These are phyloP conservation scores for Varanus salvator DNA, from an alignment of 2,113 vertebrate species.

Conservation along the genomic window DNA sequence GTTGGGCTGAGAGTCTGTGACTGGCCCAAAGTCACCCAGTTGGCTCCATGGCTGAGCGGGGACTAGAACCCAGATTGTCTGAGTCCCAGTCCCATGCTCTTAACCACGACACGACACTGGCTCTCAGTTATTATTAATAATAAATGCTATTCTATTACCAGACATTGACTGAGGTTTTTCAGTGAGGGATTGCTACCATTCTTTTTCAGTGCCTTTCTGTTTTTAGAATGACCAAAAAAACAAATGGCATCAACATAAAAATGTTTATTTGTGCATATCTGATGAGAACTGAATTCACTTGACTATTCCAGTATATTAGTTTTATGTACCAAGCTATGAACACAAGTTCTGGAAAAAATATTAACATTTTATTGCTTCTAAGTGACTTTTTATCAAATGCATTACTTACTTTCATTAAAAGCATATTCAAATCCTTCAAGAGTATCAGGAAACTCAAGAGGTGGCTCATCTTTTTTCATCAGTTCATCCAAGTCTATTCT, in stretches of 20 bases:
- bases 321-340: not conserved
- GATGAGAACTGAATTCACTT: not conserved
- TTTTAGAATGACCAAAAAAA: not conserved
- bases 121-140: no score
- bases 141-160: not conserved
- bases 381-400: slow-evolving; percentile 28
- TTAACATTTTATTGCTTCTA: slow-evolving; percentile 43
- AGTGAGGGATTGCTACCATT: not conserved
- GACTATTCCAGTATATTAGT: not conserved
- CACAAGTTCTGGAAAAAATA: not conserved
- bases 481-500: slow-evolving; percentile 97
- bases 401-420: slow-evolving; percentile 95
- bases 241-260: not conserved
- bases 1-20: no score
- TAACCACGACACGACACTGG: no score
- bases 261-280: not conserved
- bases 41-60: no score
- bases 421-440: slow-evolving; percentile 96
- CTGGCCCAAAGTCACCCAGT: no score
- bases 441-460: slow-evolving; percentile 94
- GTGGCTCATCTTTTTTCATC: slow-evolving; percentile 99
- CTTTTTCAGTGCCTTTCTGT: slow-evolving; percentile 17
- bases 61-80: no score
- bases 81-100: no score
- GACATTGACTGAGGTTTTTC: not conserved